Evolutionary conservation across 2,888 invertebrate species (phyloP).

Genomic region (Anoncus sp.): DNA sequence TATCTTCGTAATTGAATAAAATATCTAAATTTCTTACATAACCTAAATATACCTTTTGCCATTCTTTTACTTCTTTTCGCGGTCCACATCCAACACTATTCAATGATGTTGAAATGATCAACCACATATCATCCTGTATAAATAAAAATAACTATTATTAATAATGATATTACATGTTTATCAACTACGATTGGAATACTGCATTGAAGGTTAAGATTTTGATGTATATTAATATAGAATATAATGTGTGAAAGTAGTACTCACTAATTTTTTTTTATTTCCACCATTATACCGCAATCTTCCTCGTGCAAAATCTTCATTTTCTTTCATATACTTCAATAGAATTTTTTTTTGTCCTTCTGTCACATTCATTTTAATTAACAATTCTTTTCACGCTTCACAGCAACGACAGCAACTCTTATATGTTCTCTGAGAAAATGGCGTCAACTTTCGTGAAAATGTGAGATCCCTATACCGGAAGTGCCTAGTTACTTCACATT

Average conservation of each 20-base stretch:
- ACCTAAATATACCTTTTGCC: constrained; percentile 19
- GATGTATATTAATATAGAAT: too few relatives aligned
- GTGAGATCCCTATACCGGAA: constrained; percentile 17
- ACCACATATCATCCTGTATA: constrained; percentile 21
- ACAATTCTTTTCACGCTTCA: too few relatives aligned
- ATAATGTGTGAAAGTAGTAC: neutral
- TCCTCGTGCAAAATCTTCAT: constrained; percentile 19
- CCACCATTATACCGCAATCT: constrained; percentile 9
- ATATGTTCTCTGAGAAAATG: neutral
- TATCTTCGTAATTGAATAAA: neutral
- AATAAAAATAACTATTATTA: neutral
- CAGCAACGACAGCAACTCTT: neutral
- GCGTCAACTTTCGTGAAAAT: constrained; percentile 7
- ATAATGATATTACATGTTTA: constrained; percentile 1
- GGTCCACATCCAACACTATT: constrained; percentile 21
- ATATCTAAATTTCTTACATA: constrained; percentile 1
- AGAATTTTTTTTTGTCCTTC: constrained; percentile 20
- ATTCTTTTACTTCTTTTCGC: constrained; percentile 7
- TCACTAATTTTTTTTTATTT: constrained; percentile 24
- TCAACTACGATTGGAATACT: neutral
- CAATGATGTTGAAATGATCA: neutral
- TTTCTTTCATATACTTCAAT: constrained; percentile 2
- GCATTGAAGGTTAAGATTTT: neutral
- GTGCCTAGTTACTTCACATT: constrained; percentile 11
- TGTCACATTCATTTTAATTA: constrained; percentile 18